Conservation (phyloP, 2,113 vertebrate species). For the Leucosticte australis region DNA sequence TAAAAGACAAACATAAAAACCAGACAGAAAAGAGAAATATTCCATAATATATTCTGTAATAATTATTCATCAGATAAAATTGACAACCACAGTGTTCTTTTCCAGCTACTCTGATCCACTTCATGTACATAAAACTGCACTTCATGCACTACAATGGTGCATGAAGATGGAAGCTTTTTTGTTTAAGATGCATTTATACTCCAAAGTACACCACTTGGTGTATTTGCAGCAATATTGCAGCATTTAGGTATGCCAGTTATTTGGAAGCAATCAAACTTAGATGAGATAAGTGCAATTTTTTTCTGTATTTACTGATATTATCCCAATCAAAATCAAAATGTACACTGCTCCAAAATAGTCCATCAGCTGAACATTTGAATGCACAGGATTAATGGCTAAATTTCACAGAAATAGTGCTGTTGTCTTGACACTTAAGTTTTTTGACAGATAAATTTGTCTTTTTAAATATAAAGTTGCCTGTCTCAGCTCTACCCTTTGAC, state of each 20-base stretch:
- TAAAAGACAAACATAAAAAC: neutral
- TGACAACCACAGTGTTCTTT: neutral
- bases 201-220: neutral
- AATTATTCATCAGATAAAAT: neutral
- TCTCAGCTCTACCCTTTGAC: neutral
- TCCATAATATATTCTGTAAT: neutral
- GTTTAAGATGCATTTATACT: neutral
- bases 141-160: neutral
- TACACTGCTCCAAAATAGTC: neutral
- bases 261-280: neutral
- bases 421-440: neutral
- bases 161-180: neutral
- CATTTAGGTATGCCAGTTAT: neutral
- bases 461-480: neutral
- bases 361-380: neutral
- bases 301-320: neutral
- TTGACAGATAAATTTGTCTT: neutral
- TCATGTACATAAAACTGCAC: neutral
- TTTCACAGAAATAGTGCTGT: neutral
- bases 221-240: neutral
- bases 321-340: neutral
- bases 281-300: neutral
- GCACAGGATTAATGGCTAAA: neutral
- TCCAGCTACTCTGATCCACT: neutral
- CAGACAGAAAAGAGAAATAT: neutral